Conservation (phyloP, 2,113 vertebrate genomes). For the Peromyscus maniculatus region DNA sequence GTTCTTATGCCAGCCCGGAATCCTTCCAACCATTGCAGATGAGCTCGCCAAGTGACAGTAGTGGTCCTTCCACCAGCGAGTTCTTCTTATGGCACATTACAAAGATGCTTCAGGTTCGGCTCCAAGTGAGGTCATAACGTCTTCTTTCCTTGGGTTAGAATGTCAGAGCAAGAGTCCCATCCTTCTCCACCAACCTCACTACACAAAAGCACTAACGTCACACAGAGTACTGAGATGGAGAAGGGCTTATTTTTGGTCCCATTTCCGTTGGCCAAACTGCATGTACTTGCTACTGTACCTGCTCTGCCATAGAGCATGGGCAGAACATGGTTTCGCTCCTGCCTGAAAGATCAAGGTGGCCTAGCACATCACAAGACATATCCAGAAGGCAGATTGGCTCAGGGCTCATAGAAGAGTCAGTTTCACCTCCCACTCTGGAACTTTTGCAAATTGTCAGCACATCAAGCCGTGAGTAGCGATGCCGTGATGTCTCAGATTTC, state of each 20-base stretch:
- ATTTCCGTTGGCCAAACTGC: background rate
- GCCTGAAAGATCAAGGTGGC: background rate
- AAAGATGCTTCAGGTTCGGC: background rate
- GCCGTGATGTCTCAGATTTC: background rate
- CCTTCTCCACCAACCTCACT: background rate
- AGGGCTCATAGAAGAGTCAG: background rate
- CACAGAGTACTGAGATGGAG: background rate
- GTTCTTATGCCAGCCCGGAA: background rate
- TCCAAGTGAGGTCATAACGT: slow-evolving; percentile 9
- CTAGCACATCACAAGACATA: background rate
- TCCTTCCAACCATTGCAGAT: background rate
- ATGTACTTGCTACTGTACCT: background rate
- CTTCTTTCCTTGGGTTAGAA: background rate
- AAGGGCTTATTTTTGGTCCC: background rate
- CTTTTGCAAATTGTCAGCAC: background rate
- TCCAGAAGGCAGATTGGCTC: background rate
- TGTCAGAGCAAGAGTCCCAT: background rate
- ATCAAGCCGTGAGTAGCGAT: background rate
- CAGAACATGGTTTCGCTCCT: background rate
- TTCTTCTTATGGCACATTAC: background rate
- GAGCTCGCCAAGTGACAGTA: background rate
- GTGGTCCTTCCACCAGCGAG: background rate
- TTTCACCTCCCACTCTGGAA: background rate
- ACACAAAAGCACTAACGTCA: background rate
- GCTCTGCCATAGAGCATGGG: background rate